Evolutionary conservation across 2,797 vertebrate genomes (phyloP).

Genomic region (Borostomias antarcticus): DNA sequence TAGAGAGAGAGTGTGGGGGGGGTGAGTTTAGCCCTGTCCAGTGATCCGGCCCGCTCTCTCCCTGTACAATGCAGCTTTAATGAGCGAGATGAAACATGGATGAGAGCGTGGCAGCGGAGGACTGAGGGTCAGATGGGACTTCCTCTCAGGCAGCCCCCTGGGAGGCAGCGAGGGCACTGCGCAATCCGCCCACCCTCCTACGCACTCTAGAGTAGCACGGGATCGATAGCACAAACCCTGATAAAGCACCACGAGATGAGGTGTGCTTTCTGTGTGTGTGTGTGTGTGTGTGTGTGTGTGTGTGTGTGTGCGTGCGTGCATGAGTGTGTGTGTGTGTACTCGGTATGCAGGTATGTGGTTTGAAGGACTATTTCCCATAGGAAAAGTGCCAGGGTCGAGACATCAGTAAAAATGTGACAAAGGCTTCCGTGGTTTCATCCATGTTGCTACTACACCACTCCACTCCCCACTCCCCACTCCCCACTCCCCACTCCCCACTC

Average conservation of each 20-base stretch:
- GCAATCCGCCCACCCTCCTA: conserved; percentile 58
- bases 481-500: background rate
- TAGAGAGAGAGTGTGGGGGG: background rate
- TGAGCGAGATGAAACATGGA: conserved; percentile 51
- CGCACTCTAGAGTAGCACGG: conserved; percentile 11
- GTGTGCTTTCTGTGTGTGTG: conserved; percentile 21
- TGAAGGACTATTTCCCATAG: conserved; percentile 59
- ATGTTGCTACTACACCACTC: conserved; percentile 46
- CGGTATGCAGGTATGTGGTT: conserved; percentile 35
- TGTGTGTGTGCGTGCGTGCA: conserved; percentile 24
- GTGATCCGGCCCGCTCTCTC: conserved; percentile 29
- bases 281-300: conserved; percentile 10
- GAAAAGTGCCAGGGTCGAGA: conserved; percentile 63
- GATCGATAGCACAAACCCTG: conserved; percentile 41
- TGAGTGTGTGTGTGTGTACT: background rate
- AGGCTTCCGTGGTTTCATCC: conserved; percentile 62
- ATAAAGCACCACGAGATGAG: conserved; percentile 27
- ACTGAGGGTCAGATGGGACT: conserved; percentile 38
- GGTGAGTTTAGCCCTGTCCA: too few relatives aligned
- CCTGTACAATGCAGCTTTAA: conserved; percentile 40
- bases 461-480: background rate
- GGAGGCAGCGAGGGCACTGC: conserved; percentile 47
- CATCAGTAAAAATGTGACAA: conserved; percentile 65
- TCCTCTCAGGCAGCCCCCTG: conserved; percentile 33
- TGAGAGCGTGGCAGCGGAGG: conserved; percentile 41